A percentile compares a stretch with the other conserved stretches of the same genome.
Evolutionary conservation across 2,797 vertebrate genomes (phyloP).

Genomic region (Chiloscyllium punctatum): DNA sequence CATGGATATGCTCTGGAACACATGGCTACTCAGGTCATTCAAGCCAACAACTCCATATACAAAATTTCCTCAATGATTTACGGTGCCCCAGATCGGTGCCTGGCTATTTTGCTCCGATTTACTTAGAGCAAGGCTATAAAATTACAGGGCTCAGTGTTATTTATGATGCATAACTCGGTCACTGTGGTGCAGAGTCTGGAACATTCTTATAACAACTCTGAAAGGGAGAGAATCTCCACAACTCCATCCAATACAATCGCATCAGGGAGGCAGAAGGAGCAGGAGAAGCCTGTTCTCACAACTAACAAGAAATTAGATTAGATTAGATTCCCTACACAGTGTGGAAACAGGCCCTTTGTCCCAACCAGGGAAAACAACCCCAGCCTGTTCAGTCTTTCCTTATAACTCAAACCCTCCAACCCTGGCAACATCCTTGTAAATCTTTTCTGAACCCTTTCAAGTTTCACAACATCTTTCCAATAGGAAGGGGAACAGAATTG

Average conservation of each 20-base stretch:
- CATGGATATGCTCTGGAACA: conserved; percentile 31
- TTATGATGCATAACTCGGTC: conserved; percentile 1
- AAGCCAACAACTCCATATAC: conserved; percentile 40
- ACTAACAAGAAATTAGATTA: neutral
- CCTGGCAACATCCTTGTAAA: too few species aligned
- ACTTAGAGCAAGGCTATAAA: conserved; percentile 39
- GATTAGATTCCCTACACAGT: too few species aligned
- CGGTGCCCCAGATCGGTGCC: rapidly evolving
- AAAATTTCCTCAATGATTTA: conserved; percentile 41
- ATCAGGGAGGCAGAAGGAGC: neutral
- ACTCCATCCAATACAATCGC: neutral
- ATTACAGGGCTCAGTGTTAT: neutral
- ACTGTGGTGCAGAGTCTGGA: neutral
- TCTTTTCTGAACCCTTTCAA: too few species aligned
- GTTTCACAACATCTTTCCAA: too few species aligned
- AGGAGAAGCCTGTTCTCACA: neutral
- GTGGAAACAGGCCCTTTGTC: too few species aligned
- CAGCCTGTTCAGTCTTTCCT: too few species aligned
- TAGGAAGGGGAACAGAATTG: too few species aligned
- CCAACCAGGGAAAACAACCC: too few species aligned
- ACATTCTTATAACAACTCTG: too few species aligned
- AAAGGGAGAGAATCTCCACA: neutral
- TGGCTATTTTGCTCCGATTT: conserved; percentile 29
- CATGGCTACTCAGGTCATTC: neutral
- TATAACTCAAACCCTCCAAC: too few species aligned